Evolutionary conservation across 2,888 invertebrate genomes (phyloP), one percentile per base, ranked within the genome.

Genomic region (Nemotelus pantherinus): DNA sequence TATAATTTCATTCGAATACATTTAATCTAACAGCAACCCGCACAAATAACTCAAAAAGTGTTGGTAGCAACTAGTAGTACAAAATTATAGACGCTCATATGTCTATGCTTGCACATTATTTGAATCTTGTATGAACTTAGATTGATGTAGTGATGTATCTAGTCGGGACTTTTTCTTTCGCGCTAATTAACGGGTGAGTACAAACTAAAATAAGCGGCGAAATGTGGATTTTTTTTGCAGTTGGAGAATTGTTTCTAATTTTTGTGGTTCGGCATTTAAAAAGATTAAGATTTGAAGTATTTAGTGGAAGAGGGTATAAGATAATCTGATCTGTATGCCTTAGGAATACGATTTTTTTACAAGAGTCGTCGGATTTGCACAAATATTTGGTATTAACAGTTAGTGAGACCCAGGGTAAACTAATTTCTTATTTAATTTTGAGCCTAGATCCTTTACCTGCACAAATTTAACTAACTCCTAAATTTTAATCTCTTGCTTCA

Each of bases 1-100:
- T 63, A 63, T 63, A 9, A 63, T 63, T 63, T 63, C 63, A 63
- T 39, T 63, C 43, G 63, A 63, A 63, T 41, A 41, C 43, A 63
- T 63, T 63, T 63, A 25, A 63, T 9, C 41, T 10, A 25, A 63
- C 41, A 63, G 63, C 41, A 63, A 25, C 41, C 5, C 63, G 63
- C 43, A 39, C 63, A 41, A 63, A 39, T 25, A 7, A 43, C 63
- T 63, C 9, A 9, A 3, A 63, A 39, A 5, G 39, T 43, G 43
- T 25, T 7, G 43, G 7, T 9, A 25, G 43, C 7, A 25, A 63
- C 10, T 63, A 25, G 39, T 3, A 25, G 63, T 43, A 50, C 25
- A 25, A 25, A 25, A 25, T 25, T 25, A 7, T 9, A 9, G 5
- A 50, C 6, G 5, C 50, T 9, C 41, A 2, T 63, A 63, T 41